A percentile compares a stretch with the other conserved stretches of the same genome.
Evolutionary conservation across 2,797 vertebrate species (phyloP).

Genomic region (Nannoperca obscura): DNA sequence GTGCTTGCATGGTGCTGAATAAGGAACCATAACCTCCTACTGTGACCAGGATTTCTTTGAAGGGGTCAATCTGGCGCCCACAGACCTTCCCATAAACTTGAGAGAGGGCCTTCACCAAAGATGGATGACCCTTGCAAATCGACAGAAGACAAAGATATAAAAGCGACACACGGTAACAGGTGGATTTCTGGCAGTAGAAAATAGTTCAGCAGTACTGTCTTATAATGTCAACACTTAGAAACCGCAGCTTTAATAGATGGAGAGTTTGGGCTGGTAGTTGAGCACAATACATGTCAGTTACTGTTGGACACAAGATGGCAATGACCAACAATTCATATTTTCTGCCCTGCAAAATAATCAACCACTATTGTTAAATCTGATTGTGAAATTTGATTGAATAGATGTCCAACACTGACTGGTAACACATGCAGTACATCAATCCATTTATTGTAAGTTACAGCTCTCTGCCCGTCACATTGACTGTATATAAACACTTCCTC

Average conservation of each 20-base stretch:
- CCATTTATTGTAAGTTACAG: too few species aligned
- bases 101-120: conserved; percentile 92
- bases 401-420: background rate
- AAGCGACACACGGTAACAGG: background rate
- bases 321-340: background rate
- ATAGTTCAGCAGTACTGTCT: background rate
- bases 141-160: background rate
- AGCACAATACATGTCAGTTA: background rate
- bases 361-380: background rate
- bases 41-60: conserved; percentile 93
- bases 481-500: too few species aligned
- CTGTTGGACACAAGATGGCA: background rate
- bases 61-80: conserved; percentile 87
- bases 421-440: background rate
- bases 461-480: too few species aligned
- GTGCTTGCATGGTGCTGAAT: conserved; percentile 90
- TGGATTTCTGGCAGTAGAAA: background rate
- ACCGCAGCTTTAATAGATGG: background rate
- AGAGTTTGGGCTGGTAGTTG: background rate
- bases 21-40: conserved; percentile 95
- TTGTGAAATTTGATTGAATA: background rate
- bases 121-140: conserved; percentile 89
- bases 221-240: background rate
- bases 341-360: background rate
- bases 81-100: conserved; percentile 90